Evolutionary conservation across 2,797 vertebrate species (phyloP).

Genomic region (Salmo trutta): DNA sequence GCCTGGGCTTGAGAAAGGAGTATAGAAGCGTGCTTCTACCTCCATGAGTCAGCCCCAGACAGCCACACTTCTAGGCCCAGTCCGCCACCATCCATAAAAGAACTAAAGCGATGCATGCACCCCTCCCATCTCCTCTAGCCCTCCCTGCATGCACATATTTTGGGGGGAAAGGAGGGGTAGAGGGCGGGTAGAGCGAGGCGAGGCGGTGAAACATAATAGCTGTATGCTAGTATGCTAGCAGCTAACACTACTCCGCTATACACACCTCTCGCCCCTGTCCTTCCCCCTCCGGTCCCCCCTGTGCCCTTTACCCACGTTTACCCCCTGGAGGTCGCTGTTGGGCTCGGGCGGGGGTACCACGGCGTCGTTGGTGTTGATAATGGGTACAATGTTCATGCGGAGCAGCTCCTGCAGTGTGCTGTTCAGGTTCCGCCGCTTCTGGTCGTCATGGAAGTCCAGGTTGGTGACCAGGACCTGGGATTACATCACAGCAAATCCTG

Average conservation of each 20-base stretch:
- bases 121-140: too few species aligned
- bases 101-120: too few species aligned
- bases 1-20: too few species aligned
- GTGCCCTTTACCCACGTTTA: slow-evolving; percentile 88
- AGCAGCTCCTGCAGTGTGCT: slow-evolving; percentile 93
- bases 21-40: too few species aligned
- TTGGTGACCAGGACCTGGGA: slow-evolving; percentile 95
- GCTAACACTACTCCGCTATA: slow-evolving; percentile 16
- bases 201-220: too few species aligned
- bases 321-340: slow-evolving; percentile 96
- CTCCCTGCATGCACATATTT: too few species aligned
- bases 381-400: slow-evolving; percentile 99
- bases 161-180: too few species aligned
- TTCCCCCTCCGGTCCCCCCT: slow-evolving; percentile 32
- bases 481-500: too few species aligned
- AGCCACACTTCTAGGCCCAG: too few species aligned
- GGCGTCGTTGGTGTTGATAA: slow-evolving; percentile 98
- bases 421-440: slow-evolving; percentile 94
- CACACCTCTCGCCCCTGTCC: not conserved
- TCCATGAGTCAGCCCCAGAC: too few species aligned
- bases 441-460: slow-evolving; percentile 96
- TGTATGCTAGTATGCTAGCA: not conserved
- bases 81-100: too few species aligned
- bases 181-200: too few species aligned
- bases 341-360: slow-evolving; percentile 96